Evolutionary conservation across 2,113 vertebrate species (phyloP).

Genomic region (Salvator merianae): DNA sequence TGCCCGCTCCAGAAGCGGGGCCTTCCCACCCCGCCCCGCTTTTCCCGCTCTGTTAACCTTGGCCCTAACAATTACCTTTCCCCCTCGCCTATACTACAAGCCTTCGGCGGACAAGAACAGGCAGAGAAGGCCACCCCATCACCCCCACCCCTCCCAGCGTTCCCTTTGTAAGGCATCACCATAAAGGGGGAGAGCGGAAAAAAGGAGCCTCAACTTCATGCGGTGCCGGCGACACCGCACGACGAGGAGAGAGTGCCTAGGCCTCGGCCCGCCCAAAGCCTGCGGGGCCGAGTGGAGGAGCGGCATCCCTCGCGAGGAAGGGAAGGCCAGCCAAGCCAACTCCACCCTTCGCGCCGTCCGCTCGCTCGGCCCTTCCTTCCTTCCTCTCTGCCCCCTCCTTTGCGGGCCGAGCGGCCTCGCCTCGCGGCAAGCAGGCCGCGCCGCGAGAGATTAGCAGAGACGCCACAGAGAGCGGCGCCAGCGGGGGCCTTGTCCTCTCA

Average conservation of each 20-base stretch:
- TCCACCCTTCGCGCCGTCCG: conserved; percentile 18
- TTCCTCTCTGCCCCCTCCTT: not conserved
- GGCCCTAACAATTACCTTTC: not conserved
- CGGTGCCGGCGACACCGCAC: not conserved
- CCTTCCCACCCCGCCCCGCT: not conserved
- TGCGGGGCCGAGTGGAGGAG: not conserved
- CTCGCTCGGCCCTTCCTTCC: too few relatives aligned
- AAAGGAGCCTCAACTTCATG: too few relatives aligned
- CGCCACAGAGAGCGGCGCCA: conserved; percentile 76
- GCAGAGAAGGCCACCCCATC: not conserved
- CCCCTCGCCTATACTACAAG: not conserved
- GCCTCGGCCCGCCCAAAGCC: conserved; percentile 6
- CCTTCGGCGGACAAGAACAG: too few relatives aligned
- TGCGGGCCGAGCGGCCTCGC: conserved; percentile 12
- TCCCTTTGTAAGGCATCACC: not conserved
- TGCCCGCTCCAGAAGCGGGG: not conserved
- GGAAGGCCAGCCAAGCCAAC: not conserved
- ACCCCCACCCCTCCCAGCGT: too few relatives aligned
- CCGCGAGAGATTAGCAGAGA: conserved; percentile 74
- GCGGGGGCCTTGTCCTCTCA: conserved; percentile 41
- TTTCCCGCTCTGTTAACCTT: not conserved
- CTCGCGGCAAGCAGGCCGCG: conserved; percentile 30
- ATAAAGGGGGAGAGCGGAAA: not conserved
- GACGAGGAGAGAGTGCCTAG: not conserved
- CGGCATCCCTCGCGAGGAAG: not conserved